Evolutionary conservation across 2,113 vertebrate genomes (phyloP).

Genomic region (Channa argus): DNA sequence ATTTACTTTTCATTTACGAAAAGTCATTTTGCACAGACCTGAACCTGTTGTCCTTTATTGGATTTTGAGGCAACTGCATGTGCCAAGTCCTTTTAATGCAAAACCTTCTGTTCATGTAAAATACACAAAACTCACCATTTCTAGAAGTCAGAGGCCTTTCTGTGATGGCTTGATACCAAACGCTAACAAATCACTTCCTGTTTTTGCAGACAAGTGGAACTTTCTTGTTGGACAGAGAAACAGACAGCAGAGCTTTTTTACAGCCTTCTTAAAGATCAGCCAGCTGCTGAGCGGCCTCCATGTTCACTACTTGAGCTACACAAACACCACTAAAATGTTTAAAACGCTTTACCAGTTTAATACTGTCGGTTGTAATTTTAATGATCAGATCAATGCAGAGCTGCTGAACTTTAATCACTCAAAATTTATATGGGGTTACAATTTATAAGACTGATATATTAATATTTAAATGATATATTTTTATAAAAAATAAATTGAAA

Average conservation of each 20-base stretch:
- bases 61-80: neutral
- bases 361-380: too few species aligned
- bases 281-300: slow-evolving; percentile 58
- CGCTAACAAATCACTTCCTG: slow-evolving; percentile 60
- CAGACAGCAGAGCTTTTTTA: slow-evolving; percentile 40
- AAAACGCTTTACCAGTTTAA: slow-evolving; percentile 31
- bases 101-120: slow-evolving; percentile 9
- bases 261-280: slow-evolving; percentile 25
- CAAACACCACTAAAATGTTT: slow-evolving; percentile 66
- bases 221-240: slow-evolving; percentile 55
- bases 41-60: slow-evolving; percentile 7
- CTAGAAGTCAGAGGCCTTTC: neutral
- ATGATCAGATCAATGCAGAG: too few species aligned
- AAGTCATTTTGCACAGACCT: neutral
- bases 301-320: slow-evolving; percentile 58
- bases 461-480: slow-evolving; percentile 59
- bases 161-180: neutral
- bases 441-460: slow-evolving; percentile 35
- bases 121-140: neutral
- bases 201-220: slow-evolving; percentile 66
- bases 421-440: slow-evolving; percentile 21
- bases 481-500: slow-evolving; percentile 20
- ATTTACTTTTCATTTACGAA: slow-evolving; percentile 21
- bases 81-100: neutral
- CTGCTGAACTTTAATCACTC: slow-evolving; percentile 1